A percentile compares a stretch with the other conserved stretches of the same genome.
Conservation (phyloP, 2,797 vertebrate species). For the Cynodonichthys magdalenae region DNA sequence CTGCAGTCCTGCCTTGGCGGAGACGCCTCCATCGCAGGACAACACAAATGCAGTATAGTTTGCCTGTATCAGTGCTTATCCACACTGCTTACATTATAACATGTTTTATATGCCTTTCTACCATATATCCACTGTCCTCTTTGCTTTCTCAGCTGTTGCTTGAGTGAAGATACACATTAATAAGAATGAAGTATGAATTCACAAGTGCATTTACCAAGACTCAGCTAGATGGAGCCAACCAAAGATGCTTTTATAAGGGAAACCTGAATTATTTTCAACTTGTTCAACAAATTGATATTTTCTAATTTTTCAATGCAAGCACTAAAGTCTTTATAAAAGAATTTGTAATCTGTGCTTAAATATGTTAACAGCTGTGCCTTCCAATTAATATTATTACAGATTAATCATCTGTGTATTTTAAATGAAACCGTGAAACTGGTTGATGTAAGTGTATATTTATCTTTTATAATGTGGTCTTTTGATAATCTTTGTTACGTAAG, state of each 20-base stretch:
- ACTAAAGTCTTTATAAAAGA: conserved; percentile 12
- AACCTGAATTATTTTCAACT: conserved; percentile 17
- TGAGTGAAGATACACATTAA: conserved; percentile 43
- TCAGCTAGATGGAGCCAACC: conserved; percentile 38
- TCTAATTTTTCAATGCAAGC: background rate
- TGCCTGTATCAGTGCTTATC: conserved; percentile 47
- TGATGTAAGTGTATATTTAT: conserved; percentile 32
- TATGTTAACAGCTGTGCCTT: conserved; percentile 23
- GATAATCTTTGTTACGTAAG: conserved; percentile 22
- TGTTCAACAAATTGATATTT: background rate
- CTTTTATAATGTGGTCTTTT: conserved; percentile 16
- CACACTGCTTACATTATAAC: conserved; percentile 8
- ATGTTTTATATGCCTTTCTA: conserved; percentile 34
- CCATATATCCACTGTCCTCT: conserved; percentile 21
- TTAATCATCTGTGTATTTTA: conserved; percentile 23
- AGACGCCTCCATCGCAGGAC: conserved; percentile 7
- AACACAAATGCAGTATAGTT: conserved; percentile 4
- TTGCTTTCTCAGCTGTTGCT: conserved; percentile 30
- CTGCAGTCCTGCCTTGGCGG: conserved; percentile 15
- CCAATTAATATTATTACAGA: conserved; percentile 3
- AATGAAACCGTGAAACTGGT: conserved; percentile 27
- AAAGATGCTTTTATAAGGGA: conserved; percentile 63
- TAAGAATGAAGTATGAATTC: conserved; percentile 72
- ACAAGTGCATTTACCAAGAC: conserved; percentile 52
- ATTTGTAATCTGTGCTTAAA: conserved; percentile 14